phyloP scores from a whole-genome alignment of 2,797 vertebrate genomes.

The Pterois miles region DNA sequence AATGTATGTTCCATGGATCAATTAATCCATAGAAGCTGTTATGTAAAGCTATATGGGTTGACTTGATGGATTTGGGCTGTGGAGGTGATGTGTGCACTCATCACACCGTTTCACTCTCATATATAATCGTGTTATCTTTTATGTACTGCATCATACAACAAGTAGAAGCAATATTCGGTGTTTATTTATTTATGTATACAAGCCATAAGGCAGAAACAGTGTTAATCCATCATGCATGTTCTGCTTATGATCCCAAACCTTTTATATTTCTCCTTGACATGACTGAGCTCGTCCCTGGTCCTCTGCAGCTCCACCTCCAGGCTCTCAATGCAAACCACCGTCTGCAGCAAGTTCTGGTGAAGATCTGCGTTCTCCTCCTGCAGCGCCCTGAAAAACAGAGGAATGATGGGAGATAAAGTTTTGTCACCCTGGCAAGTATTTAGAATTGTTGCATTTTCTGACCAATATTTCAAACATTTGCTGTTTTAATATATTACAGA shows the following conservation, averaged over 20 bases:
- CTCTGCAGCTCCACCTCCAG: constrained; percentile 81
- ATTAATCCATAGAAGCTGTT: constrained; percentile 39
- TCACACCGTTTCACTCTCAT: neutral
- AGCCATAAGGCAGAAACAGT: neutral
- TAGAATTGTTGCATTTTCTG: neutral
- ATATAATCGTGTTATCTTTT: neutral
- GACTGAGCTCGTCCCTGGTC: constrained; percentile 78
- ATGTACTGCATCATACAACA: neutral
- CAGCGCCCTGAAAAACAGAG: constrained; percentile 69
- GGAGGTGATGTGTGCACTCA: neutral
- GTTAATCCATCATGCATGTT: neutral
- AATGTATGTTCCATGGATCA: constrained; percentile 47
- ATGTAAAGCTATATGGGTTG: constrained; percentile 29
- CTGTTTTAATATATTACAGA: neutral
- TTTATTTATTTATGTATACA: neutral
- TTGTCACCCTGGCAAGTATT: neutral
- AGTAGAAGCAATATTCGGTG: neutral
- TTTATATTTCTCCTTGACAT: constrained; percentile 81
- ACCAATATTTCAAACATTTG: neutral
- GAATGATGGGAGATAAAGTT: constrained; percentile 14
- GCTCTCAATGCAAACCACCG: constrained; percentile 83
- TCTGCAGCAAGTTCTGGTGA: constrained; percentile 83
- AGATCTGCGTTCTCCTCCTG: constrained; percentile 83
- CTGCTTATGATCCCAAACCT: constrained; percentile 63
- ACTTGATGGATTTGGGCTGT: constrained; percentile 1